Evolutionary conservation across 37 sponge, comb jelly and placozoan genomes (phyloP), one percentile per base, ranked within the genome.

Genomic region (Petrosia ficiformis): DNA sequence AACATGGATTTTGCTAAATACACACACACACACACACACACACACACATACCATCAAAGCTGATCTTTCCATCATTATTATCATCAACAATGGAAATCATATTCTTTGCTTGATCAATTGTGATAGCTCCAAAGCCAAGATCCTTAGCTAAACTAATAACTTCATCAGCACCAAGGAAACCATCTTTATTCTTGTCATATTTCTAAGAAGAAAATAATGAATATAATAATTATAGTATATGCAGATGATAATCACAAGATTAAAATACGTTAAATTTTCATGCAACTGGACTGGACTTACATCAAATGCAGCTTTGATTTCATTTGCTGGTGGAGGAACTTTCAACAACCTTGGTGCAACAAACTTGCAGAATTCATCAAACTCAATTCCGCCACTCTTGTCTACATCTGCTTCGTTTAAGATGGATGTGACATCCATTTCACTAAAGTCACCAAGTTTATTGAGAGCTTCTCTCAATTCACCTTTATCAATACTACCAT

Each of bases 361-460:
- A 14, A 61, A 75, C 28, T 32, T 30, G n/a, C 60, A 75, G 40
- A 75, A 75, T 37, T 75, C 76, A 2, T 60, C 37, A 35, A 75
- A 75, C n/a, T 75, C 76, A 8, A 75, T 75, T 32, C 42, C 60
- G 39, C 76, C 76, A 61, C 60, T 75, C 29, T 75, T 75, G 65
- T 75, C 76, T 1, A 37, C 14, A 39, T 75, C 76, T 31, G 43
- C 58, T 2, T 34, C 63, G 22, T 59, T 59, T 43, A 75, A 39
- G 28, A 75, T 59, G n/a, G 36, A 31, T 2, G 4, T 64, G 42
- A 75, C 60, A 32, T 75, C 63, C 39, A 24, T 31, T 14, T 75
- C 42, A 25, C 64, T 60, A 1, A 61, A 43, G n/a, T 60, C 64
- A 1, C 76, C 76, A 61, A 59, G 63, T 33, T 57, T 60, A 22